Evolutionary conservation across 2,113 vertebrate species (phyloP).

Genomic region (Tragelaphus strepsiceros): DNA sequence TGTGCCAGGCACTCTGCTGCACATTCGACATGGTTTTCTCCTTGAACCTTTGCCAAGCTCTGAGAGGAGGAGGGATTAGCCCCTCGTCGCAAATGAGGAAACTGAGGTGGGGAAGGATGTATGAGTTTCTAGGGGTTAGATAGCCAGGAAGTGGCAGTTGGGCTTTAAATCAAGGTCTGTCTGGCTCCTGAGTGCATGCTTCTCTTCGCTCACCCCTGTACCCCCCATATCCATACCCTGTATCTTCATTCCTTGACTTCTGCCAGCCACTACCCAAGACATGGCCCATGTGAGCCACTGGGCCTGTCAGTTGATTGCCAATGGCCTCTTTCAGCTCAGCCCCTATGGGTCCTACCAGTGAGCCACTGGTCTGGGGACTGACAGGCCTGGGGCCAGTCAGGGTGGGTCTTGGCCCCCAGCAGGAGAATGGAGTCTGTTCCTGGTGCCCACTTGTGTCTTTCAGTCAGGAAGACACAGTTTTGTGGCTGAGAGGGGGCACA

Average conservation of each 20-base stretch:
- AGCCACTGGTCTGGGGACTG: not conserved
- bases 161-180: not conserved
- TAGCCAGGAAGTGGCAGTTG: not conserved
- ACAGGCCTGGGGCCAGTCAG: not conserved
- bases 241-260: not conserved
- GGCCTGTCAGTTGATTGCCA: not conserved
- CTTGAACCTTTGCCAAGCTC: not conserved
- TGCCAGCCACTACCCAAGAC: not conserved
- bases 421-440: not conserved
- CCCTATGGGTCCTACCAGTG: not conserved
- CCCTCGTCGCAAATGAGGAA: not conserved
- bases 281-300: not conserved
- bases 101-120: not conserved
- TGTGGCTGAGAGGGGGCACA: not conserved
- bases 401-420: not conserved
- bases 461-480: not conserved
- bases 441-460: not conserved
- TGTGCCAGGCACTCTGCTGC: not conserved
- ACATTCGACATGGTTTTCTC: not conserved
- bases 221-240: not conserved
- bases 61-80: not conserved
- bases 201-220: not conserved
- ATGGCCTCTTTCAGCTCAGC: not conserved
- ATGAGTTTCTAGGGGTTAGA: not conserved
- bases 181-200: not conserved